phyloP scores from a whole-genome alignment of 2,113 vertebrate genomes.

The Salvator merianae region DNA sequence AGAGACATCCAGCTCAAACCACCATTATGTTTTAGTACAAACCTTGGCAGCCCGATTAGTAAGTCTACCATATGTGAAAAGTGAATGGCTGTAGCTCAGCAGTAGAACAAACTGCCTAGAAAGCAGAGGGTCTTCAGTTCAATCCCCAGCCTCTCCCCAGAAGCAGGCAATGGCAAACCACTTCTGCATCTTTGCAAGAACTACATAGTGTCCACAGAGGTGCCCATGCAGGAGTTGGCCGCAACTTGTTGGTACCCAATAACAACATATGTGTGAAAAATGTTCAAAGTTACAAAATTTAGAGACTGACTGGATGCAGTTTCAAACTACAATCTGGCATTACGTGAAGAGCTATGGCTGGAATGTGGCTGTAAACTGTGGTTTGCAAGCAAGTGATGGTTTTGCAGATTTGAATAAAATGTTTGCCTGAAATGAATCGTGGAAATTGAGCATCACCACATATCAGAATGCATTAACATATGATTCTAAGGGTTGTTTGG shows the following conservation, averaged over 20 bases:
- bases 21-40: neutral
- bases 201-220: too few species aligned
- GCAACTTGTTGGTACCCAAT: too few species aligned
- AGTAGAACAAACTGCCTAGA: too few species aligned
- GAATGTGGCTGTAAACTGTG: neutral
- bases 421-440: neutral
- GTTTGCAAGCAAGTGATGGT: neutral
- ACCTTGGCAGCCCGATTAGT: neutral
- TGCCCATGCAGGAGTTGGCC: too few species aligned
- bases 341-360: neutral
- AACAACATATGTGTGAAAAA: neutral
- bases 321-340: neutral
- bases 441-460: neutral
- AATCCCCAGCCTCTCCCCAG: too few species aligned
- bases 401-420: neutral
- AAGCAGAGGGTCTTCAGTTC: too few species aligned
- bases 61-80: neutral
- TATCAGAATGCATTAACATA: neutral
- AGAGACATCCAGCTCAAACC: neutral
- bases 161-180: too few species aligned
- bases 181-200: too few species aligned
- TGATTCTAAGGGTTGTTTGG: neutral
- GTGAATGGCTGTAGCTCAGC: too few species aligned
- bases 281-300: neutral
- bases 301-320: neutral